A percentile compares a stretch with the other conserved stretches of the same genome.
These are phyloP conservation scores for Drosophila arawakana DNA, from an alignment of 1,140 invertebrate species.

Conservation along the genomic window DNA sequence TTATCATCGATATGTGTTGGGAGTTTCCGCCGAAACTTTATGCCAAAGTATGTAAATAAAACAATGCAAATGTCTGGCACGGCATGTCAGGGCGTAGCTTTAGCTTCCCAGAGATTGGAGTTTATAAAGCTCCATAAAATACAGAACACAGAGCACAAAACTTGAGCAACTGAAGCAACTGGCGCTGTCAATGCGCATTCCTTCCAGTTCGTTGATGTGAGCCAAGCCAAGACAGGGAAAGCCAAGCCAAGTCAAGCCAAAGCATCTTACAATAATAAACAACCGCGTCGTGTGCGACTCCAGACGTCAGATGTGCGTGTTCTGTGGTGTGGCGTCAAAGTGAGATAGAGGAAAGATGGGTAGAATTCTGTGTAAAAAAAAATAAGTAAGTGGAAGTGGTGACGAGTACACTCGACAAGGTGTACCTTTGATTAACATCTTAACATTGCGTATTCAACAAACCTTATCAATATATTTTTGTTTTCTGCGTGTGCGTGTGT, in stretches of 20 bases:
- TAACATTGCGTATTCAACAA: slow-evolving; percentile 4
- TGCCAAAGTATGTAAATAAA: slow-evolving; percentile 71
- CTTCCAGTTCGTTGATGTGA: slow-evolving; percentile 75
- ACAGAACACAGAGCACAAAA: not conserved
- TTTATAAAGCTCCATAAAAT: too few relatives aligned
- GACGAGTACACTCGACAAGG: slow-evolving; percentile 45
- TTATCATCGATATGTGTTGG: slow-evolving; percentile 34
- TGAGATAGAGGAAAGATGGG: not conserved
- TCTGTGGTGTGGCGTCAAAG: not conserved
- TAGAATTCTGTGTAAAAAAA: slow-evolving; percentile 9
- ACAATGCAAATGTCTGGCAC: slow-evolving; percentile 70
- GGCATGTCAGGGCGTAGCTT: not conserved
- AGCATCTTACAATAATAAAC: slow-evolving; percentile 76
- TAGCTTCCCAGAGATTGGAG: slow-evolving; percentile 22
- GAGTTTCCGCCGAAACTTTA: slow-evolving; percentile 46
- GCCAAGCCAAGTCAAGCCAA: slow-evolving; percentile 39
- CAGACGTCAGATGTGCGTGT: slow-evolving; percentile 50
- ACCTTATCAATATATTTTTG: slow-evolving; percentile 27
- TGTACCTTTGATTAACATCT: slow-evolving; percentile 76
- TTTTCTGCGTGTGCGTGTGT: slow-evolving; percentile 34
- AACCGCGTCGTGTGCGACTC: slow-evolving; percentile 55
- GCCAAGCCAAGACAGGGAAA: slow-evolving; percentile 32
- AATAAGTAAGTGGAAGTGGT: not conserved
- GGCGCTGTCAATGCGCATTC: slow-evolving; percentile 70
- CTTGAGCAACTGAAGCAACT: slow-evolving; percentile 42